Conservation (phyloP, 2,113 vertebrate genomes). For the Semnornis frantzii region DNA sequence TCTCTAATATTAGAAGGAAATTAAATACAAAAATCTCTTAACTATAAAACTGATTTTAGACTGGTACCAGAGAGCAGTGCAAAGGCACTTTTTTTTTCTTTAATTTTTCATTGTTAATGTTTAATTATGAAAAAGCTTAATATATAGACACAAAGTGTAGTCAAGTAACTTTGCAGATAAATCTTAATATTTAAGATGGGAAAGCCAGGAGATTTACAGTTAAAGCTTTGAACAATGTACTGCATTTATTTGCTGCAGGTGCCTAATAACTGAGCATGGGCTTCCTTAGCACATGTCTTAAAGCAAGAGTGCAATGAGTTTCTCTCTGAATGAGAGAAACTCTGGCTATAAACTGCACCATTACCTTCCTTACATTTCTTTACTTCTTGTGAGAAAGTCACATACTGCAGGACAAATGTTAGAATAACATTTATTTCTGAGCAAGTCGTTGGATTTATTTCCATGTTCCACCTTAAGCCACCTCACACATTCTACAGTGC, state of each 20-base stretch:
- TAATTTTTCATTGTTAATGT: not conserved
- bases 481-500: not conserved
- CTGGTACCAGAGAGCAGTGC: not conserved
- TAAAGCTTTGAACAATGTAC: not conserved
- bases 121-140: not conserved
- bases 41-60: not conserved
- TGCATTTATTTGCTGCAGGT: not conserved
- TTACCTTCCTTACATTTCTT: not conserved
- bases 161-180: not conserved
- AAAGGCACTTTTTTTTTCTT: not conserved
- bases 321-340: not conserved
- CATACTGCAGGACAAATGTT: not conserved
- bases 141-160: not conserved
- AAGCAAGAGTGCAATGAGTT: not conserved
- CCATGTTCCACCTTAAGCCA: not conserved
- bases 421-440: not conserved
- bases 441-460: not conserved
- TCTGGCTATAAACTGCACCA: not conserved
- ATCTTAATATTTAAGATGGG: not conserved
- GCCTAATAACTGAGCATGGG: not conserved
- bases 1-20: constrained; percentile 13
- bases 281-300: not conserved
- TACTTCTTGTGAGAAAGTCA: not conserved
- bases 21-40: not conserved
- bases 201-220: not conserved